Evolutionary conservation across 2,888 invertebrate genomes (phyloP).

Genomic region (Callyntrura sp.): DNA sequence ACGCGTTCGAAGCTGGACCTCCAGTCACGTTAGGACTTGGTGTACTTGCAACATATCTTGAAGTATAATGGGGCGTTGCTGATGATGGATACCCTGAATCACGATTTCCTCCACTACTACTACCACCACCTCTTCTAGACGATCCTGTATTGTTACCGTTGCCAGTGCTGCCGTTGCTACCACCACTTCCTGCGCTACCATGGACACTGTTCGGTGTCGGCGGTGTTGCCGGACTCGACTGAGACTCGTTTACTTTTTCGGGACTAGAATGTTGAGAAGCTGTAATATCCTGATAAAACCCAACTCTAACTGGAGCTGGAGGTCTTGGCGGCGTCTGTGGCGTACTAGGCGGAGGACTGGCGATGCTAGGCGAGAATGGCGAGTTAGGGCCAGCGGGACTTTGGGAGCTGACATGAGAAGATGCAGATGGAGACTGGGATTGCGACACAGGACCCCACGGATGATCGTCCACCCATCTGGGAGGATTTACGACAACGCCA

Average conservation of each 20-base stretch:
- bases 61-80: conserved; percentile 75
- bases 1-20: conserved; percentile 68
- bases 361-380: conserved; percentile 83
- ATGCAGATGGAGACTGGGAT: conserved; percentile 89
- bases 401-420: conserved; percentile 86
- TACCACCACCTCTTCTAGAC: conserved; percentile 85
- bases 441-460: conserved; percentile 90
- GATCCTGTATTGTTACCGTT: conserved; percentile 85
- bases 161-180: conserved; percentile 27
- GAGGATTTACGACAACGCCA: conserved; percentile 90
- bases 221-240: conserved; percentile 81
- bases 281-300: conserved; percentile 93
- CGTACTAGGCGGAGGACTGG: conserved; percentile 87
- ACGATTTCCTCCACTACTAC: conserved; percentile 24
- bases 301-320: conserved; percentile 92
- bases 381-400: conserved; percentile 83
- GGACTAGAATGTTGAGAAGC: conserved; percentile 84
- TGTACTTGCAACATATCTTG: conserved; percentile 78
- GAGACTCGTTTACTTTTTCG: conserved; percentile 83
- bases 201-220: conserved; percentile 80
- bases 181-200: conserved; percentile 50
- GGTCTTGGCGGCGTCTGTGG: conserved; percentile 89
- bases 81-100: conserved; percentile 67
- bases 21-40: conserved; percentile 78
- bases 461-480: conserved; percentile 88